Base-by-base conservation (phyloP, 2,888 invertebrate species). In the Xestia ashworthii region DNA sequence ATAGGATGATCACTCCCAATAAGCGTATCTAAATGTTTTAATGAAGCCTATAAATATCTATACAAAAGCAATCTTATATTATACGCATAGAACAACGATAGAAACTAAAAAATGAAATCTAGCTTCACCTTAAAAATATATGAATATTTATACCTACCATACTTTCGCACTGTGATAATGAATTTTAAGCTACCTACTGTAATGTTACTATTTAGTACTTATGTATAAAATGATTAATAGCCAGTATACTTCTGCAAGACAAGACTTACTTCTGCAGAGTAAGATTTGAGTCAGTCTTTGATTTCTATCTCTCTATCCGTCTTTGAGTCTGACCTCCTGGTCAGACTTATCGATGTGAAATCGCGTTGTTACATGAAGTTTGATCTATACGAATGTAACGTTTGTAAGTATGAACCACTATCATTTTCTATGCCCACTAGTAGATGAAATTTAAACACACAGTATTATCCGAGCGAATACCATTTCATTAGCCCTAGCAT, bases 91-190 rank as follows among this genome's bases (percentile, higher is more conserved):
- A 64, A 22, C 0, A 71, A 25, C 5, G 2, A 32, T 8, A n/a
- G n/a, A n/a, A n/a, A 73, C 32, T 19, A 5, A 38, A 58, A 38
- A n/a, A 19, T 44, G 16, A 44, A 55, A 58, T 46, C 16, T 3
- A 48, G 48, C 6, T 22, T 5, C 2, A 58, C 22, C 3, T 5
- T 16, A 4, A 64, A 41, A 38, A 74, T 25, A 38, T 71, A 75
- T 19, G 1, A 46, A 62, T 44, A 78, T 58, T 71, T 68, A 46
- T 19, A 60, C 16, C 64, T 77, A 16, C 41, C 8, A 64, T 74
- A n/a, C 41, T 75, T n/a, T 32, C 16, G 32, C 16, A 25, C 85
- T 85, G 83, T 85, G 80, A 82, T 80, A 80, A 76, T 80, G 71
- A 70, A 76, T 76, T 74, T 16, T 53, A 22, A 62, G 6, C 0